These are phyloP conservation scores for Mus musculus DNA, from an alignment of 2,113 vertebrate genomes.

Conservation along the genomic window DNA sequence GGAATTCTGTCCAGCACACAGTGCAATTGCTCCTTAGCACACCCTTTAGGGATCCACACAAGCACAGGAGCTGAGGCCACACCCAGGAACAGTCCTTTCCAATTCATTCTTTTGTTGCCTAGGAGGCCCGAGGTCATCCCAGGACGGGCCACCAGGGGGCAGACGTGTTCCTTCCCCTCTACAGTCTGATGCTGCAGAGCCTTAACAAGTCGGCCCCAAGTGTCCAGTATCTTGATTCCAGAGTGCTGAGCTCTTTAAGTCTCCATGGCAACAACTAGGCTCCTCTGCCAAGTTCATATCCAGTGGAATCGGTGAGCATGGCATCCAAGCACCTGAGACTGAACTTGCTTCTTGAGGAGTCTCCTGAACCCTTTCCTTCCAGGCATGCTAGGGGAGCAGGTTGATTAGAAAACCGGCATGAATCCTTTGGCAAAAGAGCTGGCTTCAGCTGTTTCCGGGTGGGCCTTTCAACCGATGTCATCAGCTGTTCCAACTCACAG, in stretches of 20 bases:
- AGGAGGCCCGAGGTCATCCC: not conserved
- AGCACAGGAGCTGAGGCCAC: not conserved
- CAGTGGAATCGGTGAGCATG: slow-evolving; percentile 22
- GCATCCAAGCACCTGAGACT: slow-evolving; percentile 28
- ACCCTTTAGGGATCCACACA: not conserved
- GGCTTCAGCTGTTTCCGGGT: not conserved
- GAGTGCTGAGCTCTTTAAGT: not conserved
- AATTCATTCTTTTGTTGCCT: not conserved
- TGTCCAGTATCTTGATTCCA: not conserved
- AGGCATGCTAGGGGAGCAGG: not conserved
- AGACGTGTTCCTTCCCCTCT: rapidly evolving
- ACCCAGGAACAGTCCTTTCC: not conserved
- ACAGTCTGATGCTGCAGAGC: not conserved
- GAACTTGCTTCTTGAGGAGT: slow-evolving; percentile 2
- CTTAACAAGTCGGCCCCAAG: rapidly evolving
- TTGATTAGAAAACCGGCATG: not conserved
- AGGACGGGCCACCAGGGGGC: slow-evolving; percentile 64
- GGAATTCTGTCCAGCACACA: not conserved
- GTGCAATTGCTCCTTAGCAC: not conserved
- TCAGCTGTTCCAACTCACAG: not conserved
- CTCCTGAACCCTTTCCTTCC: not conserved
- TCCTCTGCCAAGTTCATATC: slow-evolving; percentile 56
- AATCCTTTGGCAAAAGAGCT: not conserved
- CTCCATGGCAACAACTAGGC: not conserved
- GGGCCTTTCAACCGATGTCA: not conserved